Base-by-base conservation (phyloP, 2,113 vertebrate species). In the Microcebus lehilahytsara region DNA sequence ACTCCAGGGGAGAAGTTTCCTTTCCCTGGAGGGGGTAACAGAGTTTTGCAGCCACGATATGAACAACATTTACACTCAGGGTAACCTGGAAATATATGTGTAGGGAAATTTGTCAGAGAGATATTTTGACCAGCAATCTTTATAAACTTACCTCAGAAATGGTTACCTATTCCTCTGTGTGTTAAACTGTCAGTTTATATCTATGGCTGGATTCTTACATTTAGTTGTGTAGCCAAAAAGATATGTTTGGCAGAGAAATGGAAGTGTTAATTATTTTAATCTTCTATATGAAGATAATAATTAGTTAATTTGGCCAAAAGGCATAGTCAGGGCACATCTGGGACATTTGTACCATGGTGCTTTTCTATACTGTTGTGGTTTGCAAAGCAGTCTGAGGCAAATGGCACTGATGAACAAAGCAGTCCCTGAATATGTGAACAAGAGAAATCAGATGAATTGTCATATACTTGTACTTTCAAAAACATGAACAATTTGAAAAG, bases 371-470 rank as follows among this genome's bases (percentile, higher is more conserved):
- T 80, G 16, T n/a, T 71, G 58, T 4, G 53, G 2, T 74, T 92
- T 96, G 30, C 56, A 92, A 89, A 92, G 23, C 22, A 69, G 14
- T 95, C 95, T 92, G 5, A 91, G 74, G 86, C 23, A 80, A 60
- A 94, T 46, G 10, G 4, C 20, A 78, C 23, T 27, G 58, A 51
- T 62, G 19, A 87, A 2, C 5, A 42, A 67, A 40, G 11, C 16
- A 78, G 53, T 37, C n/a, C 91, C 83, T 96, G 74, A 84, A 75
- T 40, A 32, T 0, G 9, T 25, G 58, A 94, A 40, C 22, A 74
- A 81, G n/a, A 85, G 80, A 94, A 83, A 69, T n/a, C 46, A 49
- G 3, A 77, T 58, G 46, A 90, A 2, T 71, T 56, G 16, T 37
- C 23, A 37, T 14, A 32, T 34, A 42, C 22, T 34, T 79, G 71